Percentiles rank a stretch among this genome's conserved stretches.
Conservation (phyloP, 2,888 invertebrate species). For the Tetramorium bicarinatum region DNA sequence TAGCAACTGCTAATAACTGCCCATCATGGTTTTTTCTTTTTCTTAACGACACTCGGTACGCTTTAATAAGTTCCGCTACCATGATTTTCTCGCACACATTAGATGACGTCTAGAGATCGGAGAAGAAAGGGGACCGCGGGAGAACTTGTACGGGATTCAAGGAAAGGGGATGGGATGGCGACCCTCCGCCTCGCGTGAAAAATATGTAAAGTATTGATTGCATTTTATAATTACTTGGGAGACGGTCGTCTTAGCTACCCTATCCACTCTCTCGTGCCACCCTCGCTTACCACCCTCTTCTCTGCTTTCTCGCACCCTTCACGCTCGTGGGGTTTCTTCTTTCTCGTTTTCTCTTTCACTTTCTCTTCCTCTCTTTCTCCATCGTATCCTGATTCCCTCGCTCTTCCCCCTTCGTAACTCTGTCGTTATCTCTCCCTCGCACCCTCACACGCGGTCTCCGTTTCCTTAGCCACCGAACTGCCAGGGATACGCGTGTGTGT, state of each 20-base stretch:
- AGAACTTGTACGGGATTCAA: constrained; percentile 66
- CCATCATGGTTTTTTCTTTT: constrained; percentile 10
- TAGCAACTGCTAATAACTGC: background rate
- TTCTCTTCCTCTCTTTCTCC: constrained; percentile 34
- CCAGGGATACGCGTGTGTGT: constrained; percentile 16
- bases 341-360: constrained; percentile 52
- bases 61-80: constrained; percentile 53
- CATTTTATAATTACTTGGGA: constrained; percentile 87
- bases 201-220: constrained; percentile 87
- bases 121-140: constrained; percentile 61
- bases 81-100: constrained; percentile 65
- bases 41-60: constrained; percentile 58
- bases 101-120: constrained; percentile 57
- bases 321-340: constrained; percentile 69
- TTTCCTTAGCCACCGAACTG: constrained; percentile 49
- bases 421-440: constrained; percentile 56
- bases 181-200: constrained; percentile 84
- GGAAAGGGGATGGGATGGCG: constrained; percentile 51
- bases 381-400: constrained; percentile 58
- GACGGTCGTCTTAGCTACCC: constrained; percentile 86
- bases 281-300: constrained; percentile 69
- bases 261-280: constrained; percentile 78
- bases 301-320: constrained; percentile 77
- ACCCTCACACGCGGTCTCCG: constrained; percentile 29
- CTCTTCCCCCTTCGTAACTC: constrained; percentile 38